Evolutionary conservation across 2,888 invertebrate species (phyloP).

Genomic region (Flabesymbios commensalis): DNA sequence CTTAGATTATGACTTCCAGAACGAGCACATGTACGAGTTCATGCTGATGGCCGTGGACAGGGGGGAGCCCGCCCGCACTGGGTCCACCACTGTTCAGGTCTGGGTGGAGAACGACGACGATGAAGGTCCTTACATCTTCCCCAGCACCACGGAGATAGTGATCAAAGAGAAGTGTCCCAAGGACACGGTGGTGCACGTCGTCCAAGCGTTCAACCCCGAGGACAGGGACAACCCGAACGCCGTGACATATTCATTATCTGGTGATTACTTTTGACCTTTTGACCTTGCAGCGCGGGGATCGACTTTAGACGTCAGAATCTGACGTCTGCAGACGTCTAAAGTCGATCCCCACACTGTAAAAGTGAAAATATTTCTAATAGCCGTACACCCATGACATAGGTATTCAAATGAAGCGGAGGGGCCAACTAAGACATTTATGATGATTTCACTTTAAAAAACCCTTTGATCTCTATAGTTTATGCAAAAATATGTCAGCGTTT

Average conservation of each 20-base stretch:
- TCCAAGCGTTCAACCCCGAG: constrained; percentile 95
- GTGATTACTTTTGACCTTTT: background rate
- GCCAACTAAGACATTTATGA: too few relatives aligned
- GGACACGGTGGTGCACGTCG: constrained; percentile 85
- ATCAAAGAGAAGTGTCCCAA: constrained; percentile 26
- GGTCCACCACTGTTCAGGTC: constrained; percentile 88
- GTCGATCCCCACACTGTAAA: too few relatives aligned
- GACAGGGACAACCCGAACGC: constrained; percentile 71
- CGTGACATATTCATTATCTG: too few relatives aligned
- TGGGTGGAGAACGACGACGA: constrained; percentile 97
- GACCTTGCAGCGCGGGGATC: too few relatives aligned
- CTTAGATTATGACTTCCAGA: constrained; percentile 49
- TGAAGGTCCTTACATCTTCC: constrained; percentile 74
- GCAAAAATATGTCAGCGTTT: too few relatives aligned
- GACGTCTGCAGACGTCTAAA: too few relatives aligned
- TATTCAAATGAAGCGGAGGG: too few relatives aligned
- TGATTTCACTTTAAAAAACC: too few relatives aligned
- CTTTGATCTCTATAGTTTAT: too few relatives aligned
- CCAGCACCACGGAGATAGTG: background rate
- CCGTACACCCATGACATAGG: too few relatives aligned
- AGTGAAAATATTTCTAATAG: too few relatives aligned
- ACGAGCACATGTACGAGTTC: constrained; percentile 75
- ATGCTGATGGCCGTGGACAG: constrained; percentile 88
- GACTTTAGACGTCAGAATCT: too few relatives aligned
- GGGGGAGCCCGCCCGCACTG: constrained; percentile 89